Conservation (phyloP, 2,113 vertebrate species). For the Xenopus borealis region DNA sequence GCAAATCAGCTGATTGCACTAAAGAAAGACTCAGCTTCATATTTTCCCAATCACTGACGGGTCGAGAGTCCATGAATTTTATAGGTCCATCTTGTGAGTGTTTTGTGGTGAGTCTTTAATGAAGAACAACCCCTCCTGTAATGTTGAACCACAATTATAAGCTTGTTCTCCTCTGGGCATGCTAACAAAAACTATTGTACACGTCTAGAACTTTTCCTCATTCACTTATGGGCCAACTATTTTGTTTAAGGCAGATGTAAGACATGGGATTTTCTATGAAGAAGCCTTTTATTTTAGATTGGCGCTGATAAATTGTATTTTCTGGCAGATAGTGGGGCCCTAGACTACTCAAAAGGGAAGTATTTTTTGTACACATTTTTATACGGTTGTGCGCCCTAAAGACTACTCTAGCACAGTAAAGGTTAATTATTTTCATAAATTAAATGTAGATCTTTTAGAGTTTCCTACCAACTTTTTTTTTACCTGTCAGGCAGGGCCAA, state of each 20-base stretch:
- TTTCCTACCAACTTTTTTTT: no score
- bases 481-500: no score
- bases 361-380: not conserved
- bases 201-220: not conserved
- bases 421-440: no score
- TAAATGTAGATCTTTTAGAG: no score
- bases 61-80: constrained; percentile 18
- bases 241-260: constrained; percentile 4
- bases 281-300: not conserved
- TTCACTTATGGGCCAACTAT: not conserved
- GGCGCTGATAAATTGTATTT: not conserved
- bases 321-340: not conserved
- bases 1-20: constrained; percentile 20
- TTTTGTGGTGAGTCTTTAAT: not conserved
- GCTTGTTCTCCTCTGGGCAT: constrained; percentile 19
- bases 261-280: not conserved
- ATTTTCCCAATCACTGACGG: not conserved
- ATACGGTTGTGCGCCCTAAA: no score
- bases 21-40: not conserved
- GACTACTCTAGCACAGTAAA: no score
- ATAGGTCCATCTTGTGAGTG: constrained; percentile 20
- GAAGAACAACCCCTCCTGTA: not conserved
- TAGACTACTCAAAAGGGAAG: not conserved
- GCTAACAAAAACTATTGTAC: constrained; percentile 12
- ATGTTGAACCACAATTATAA: constrained; percentile 17